These are phyloP conservation scores for Trachurus trachurus DNA, from an alignment of 2,797 vertebrate genomes.

Conservation along the genomic window DNA sequence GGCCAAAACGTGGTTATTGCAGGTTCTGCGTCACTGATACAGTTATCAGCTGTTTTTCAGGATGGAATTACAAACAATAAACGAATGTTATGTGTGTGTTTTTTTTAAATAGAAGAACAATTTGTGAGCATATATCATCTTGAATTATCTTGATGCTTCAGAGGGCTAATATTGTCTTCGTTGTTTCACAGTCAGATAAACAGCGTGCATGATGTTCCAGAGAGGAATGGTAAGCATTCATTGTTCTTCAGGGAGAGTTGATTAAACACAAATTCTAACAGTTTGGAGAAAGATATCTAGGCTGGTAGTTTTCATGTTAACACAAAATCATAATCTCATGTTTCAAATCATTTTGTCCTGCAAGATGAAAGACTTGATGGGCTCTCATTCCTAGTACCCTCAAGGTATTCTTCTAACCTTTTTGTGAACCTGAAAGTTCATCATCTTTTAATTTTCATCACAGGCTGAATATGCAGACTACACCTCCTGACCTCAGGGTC, in stretches of 20 bases:
- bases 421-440: conserved; percentile 47
- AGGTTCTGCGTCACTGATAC: neutral
- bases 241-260: neutral
- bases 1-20: neutral
- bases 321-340: neutral
- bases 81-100: neutral
- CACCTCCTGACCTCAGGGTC: conserved; percentile 58
- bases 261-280: neutral
- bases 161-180: conserved; percentile 18
- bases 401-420: conserved; percentile 25
- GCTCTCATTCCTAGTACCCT: neutral
- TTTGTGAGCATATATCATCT: conserved; percentile 28
- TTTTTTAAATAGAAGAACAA: conserved; percentile 6
- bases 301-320: neutral
- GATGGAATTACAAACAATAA: neutral
- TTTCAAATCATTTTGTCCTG: neutral
- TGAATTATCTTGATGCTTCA: conserved; percentile 1
- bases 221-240: conserved; percentile 47
- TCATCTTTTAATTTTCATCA: conserved; percentile 47
- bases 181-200: conserved; percentile 44
- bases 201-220: conserved; percentile 16
- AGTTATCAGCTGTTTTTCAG: no score
- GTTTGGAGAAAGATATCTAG: neutral
- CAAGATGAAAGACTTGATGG: conserved; percentile 1
- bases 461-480: conserved; percentile 13